Evolutionary conservation across 2,888 invertebrate species (phyloP).

Genomic region (Zaprionus obscuricornis): DNA sequence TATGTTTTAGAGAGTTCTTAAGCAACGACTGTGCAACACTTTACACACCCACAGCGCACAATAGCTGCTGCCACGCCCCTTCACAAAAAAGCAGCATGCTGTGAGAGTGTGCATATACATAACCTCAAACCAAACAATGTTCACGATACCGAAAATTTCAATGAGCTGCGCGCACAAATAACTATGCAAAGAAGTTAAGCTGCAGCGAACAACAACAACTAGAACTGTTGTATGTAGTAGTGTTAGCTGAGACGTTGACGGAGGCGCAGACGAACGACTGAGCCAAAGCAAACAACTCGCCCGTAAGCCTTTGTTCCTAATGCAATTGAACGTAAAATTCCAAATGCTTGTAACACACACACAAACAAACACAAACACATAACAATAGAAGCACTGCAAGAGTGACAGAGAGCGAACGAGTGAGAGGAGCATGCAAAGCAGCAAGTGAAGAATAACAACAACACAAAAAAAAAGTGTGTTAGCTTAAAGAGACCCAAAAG

Average conservation of each 20-base stretch:
- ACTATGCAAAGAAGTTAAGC: constrained; percentile 55
- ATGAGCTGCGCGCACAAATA: constrained; percentile 54
- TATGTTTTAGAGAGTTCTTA: neutral
- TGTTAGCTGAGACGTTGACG: too few species aligned
- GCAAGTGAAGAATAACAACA: too few species aligned
- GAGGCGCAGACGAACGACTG: too few species aligned
- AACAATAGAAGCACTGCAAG: too few species aligned
- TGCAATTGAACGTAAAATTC: constrained; percentile 58
- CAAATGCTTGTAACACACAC: constrained; percentile 44
- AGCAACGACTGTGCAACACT: too few species aligned
- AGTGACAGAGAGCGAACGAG: neutral
- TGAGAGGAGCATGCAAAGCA: too few species aligned
- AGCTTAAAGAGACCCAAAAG: too few species aligned
- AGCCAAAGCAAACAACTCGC: constrained; percentile 45
- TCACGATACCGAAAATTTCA: constrained; percentile 46
- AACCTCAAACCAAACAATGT: constrained; percentile 31
- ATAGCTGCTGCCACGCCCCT: too few species aligned
- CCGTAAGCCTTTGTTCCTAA: constrained; percentile 52
- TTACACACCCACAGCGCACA: constrained; percentile 1
- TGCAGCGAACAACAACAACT: constrained; percentile 15
- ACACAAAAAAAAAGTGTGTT: neutral
- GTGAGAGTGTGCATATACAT: too few species aligned
- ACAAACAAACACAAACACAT: constrained; percentile 3
- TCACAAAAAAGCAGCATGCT: constrained; percentile 1
- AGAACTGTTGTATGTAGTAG: too few species aligned